phyloP scores from a whole-genome alignment of 2,113 vertebrate genomes.

The Astatotilapia flaviijosephi region DNA sequence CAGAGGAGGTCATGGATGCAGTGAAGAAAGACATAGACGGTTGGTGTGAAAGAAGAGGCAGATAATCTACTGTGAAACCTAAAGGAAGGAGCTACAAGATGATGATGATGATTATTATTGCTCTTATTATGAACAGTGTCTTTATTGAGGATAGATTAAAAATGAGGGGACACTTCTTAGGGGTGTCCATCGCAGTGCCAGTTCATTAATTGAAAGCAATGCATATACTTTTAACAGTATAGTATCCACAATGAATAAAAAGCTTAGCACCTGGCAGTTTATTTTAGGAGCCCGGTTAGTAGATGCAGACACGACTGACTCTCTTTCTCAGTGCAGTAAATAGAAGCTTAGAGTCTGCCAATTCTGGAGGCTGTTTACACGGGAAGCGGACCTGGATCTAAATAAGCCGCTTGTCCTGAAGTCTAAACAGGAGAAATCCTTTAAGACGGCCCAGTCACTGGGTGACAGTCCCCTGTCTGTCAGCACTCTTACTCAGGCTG shows the following conservation, averaged over 20 bases:
- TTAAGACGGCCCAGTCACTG: slow-evolving; percentile 29
- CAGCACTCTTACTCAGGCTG: slow-evolving; percentile 2
- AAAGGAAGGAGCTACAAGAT: background rate
- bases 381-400: slow-evolving; percentile 18
- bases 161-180: background rate
- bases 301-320: background rate
- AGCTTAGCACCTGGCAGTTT: background rate
- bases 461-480: slow-evolving; percentile 34
- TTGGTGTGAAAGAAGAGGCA: background rate
- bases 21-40: background rate
- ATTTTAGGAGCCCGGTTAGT: background rate
- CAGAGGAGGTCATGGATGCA: background rate
- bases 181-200: background rate
- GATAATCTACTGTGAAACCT: background rate
- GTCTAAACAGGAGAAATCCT: slow-evolving; percentile 57
- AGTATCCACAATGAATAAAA: background rate
- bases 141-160: background rate
- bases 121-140: background rate
- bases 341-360: slow-evolving; percentile 14
- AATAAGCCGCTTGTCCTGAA: slow-evolving; percentile 48
- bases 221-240: background rate
- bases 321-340: background rate
- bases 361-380: slow-evolving; percentile 40
- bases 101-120: background rate
- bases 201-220: background rate